Evolutionary conservation across 2,113 vertebrate genomes (phyloP).

Genomic region (Rhynchomys soricoides): DNA sequence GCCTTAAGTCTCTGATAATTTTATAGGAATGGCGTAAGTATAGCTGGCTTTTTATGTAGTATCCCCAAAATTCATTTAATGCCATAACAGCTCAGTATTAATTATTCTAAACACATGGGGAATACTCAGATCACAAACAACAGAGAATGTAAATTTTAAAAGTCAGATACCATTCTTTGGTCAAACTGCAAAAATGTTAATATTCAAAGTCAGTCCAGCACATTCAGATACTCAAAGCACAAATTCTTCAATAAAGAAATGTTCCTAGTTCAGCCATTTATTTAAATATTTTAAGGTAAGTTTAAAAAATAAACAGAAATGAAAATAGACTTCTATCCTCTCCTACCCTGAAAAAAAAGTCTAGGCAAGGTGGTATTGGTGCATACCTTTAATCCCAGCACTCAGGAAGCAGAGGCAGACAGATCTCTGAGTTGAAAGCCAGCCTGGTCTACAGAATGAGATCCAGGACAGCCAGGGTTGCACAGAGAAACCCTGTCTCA

Average conservation of each 20-base stretch:
- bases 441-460: neutral
- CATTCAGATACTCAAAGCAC: slow-evolving; percentile 58
- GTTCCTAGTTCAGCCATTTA: slow-evolving; percentile 25
- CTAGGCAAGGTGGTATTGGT: neutral
- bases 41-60: neutral
- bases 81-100: neutral
- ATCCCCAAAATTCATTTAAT: slow-evolving; percentile 36
- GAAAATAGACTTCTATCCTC: neutral
- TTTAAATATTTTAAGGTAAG: slow-evolving; percentile 53
- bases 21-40: neutral
- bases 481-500: neutral
- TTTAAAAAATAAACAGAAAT: slow-evolving; percentile 62
- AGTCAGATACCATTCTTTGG: slow-evolving; percentile 41
- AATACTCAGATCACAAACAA: slow-evolving; percentile 56
- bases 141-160: slow-evolving; percentile 56
- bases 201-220: neutral
- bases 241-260: neutral
- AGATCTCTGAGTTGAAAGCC: neutral
- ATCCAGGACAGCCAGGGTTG: neutral
- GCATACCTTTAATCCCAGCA: neutral
- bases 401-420: neutral
- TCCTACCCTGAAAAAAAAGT: neutral
- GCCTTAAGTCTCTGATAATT: slow-evolving; percentile 25
- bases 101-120: slow-evolving; percentile 19
- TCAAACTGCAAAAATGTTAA: slow-evolving; percentile 47